A percentile compares a stretch with the other conserved stretches of the same genome.
Conservation (phyloP, 2,113 vertebrate species). For the Dicaeum eximium region DNA sequence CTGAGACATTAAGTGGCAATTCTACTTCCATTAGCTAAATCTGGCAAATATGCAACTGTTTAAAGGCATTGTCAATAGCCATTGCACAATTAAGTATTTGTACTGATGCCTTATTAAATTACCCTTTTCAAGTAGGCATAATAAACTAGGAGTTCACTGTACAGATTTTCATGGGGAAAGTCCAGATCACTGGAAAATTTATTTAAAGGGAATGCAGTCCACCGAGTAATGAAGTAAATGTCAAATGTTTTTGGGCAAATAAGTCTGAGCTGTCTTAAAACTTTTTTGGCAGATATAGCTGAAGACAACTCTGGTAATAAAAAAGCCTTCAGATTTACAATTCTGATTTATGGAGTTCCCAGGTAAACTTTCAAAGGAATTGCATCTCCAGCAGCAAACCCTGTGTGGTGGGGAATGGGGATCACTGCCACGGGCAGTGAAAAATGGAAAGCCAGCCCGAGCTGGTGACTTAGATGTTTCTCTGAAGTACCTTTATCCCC, state of each 20-base stretch:
- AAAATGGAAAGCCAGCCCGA: not conserved
- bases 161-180: slow-evolving; percentile 71
- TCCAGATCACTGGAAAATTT: slow-evolving; percentile 66
- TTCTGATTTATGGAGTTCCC: slow-evolving; percentile 2
- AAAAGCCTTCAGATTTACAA: not conserved
- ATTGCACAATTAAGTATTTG: slow-evolving; percentile 91
- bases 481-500: not conserved
- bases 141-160: slow-evolving; percentile 79
- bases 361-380: not conserved
- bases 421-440: rapidly evolving
- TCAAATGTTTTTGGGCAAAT: slow-evolving; percentile 53
- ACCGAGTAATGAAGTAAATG: slow-evolving; percentile 65
- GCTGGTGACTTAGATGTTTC: not conserved
- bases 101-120: slow-evolving; percentile 89
- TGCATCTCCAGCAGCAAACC: not conserved
- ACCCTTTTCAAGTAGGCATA: slow-evolving; percentile 81
- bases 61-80: slow-evolving; percentile 90
- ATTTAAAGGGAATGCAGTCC: slow-evolving; percentile 70
- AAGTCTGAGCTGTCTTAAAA: slow-evolving; percentile 50
- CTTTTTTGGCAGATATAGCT: slow-evolving; percentile 15
- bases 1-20: slow-evolving; percentile 83
- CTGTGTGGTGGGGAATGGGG: not conserved
- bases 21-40: slow-evolving; percentile 87
- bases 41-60: slow-evolving; percentile 88
- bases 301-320: not conserved